A percentile compares a stretch with the other conserved stretches of the same genome.
Conservation (phyloP, 2,888 invertebrate species). For the Stegophylla sp. region DNA sequence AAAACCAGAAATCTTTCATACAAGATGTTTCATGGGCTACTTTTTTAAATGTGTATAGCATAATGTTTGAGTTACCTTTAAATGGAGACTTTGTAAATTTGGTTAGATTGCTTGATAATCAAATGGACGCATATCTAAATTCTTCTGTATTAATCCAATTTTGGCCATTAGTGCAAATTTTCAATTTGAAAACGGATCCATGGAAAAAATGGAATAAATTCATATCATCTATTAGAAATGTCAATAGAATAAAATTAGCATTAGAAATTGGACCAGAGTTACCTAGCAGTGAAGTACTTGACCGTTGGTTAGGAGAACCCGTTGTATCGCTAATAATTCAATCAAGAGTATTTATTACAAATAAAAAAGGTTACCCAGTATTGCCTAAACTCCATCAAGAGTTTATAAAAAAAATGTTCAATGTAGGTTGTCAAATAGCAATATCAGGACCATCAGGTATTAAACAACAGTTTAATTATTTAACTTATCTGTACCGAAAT, state of each 20-base stretch:
- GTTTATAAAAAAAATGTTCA: constrained; percentile 71
- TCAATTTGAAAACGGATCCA: not conserved
- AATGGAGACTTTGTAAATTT: constrained; percentile 23
- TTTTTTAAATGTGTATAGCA: constrained; percentile 40
- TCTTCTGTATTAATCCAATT: constrained; percentile 32
- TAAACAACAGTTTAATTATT: constrained; percentile 38
- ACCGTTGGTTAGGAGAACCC: constrained; percentile 95
- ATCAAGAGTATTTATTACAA: constrained; percentile 82
- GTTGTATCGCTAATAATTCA: constrained; percentile 84
- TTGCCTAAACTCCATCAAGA: constrained; percentile 76
- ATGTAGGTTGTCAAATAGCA: constrained; percentile 75
- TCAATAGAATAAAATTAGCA: constrained; percentile 71
- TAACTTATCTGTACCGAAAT: constrained; percentile 33
- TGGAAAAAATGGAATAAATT: constrained; percentile 48
- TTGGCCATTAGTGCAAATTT: constrained; percentile 27
- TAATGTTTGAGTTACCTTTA: constrained; percentile 49
- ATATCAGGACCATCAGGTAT: constrained; percentile 71
- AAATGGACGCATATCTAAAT: constrained; percentile 24
- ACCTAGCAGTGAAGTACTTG: constrained; percentile 72
- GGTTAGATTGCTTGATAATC: constrained; percentile 37
- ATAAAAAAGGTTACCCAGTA: constrained; percentile 87
- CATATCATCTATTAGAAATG: constrained; percentile 29
- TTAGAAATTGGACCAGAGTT: constrained; percentile 83
- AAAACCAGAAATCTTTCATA: constrained; percentile 16
- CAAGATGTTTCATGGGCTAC: constrained; percentile 44